phyloP scores from a whole-genome alignment of 2,113 vertebrate genomes.

The Burhinus oedicnemus region DNA sequence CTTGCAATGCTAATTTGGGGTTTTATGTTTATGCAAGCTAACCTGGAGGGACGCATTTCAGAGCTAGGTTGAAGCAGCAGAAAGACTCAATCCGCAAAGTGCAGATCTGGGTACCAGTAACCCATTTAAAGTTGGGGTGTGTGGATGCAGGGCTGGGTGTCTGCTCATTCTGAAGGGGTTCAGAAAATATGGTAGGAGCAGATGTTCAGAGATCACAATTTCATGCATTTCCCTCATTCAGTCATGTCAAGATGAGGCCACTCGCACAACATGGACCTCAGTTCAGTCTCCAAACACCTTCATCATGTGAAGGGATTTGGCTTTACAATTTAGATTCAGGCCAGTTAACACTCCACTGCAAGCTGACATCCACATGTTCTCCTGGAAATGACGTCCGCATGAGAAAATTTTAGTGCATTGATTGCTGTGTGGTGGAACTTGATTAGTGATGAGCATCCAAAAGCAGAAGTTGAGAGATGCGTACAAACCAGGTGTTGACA shows the following conservation, averaged over 20 bases:
- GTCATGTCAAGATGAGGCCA: not conserved
- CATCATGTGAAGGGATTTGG: not conserved
- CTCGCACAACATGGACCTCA: not conserved
- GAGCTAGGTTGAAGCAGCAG: not conserved
- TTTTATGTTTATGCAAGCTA: constrained; percentile 49
- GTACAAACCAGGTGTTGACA: not conserved
- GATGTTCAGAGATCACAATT: not conserved
- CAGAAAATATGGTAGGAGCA: not conserved
- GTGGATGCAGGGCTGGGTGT: not conserved
- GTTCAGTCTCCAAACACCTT: not conserved
- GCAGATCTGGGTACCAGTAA: not conserved
- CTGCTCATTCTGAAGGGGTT: not conserved
- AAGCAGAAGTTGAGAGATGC: not conserved
- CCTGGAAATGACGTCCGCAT: not conserved
- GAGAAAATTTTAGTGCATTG: not conserved
- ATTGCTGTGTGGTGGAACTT: not conserved
- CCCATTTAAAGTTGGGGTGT: not conserved
- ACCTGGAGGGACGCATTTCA: constrained; percentile 42
- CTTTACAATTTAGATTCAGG: not conserved
- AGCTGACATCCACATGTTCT: not conserved
- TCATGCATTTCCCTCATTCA: not conserved
- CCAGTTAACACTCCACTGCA: not conserved
- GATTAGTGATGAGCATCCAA: not conserved
- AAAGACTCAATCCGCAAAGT: not conserved
- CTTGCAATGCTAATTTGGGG: constrained; percentile 40